Evolutionary conservation across 2,797 vertebrate species (phyloP).

Genomic region (Adrianichthys oophorus): DNA sequence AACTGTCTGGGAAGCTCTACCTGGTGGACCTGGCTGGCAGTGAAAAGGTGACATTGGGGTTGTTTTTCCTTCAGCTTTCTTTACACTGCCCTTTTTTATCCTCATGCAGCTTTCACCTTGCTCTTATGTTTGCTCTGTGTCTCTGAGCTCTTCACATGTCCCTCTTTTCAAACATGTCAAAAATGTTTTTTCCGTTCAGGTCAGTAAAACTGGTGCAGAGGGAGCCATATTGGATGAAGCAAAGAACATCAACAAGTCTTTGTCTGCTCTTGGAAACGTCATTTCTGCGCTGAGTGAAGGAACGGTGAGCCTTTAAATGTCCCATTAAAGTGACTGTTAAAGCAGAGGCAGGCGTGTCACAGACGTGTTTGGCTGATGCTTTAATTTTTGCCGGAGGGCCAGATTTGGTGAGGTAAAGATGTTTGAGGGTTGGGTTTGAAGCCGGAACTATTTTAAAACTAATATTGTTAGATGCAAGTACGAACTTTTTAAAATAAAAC

Average conservation of each 20-base stretch:
- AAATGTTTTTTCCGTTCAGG: slow-evolving; percentile 65
- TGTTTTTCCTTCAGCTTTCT: not conserved
- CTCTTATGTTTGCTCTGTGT: not conserved
- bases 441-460: too few species aligned
- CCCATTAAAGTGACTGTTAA: not conserved
- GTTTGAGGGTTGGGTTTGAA: too few species aligned
- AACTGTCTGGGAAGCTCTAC: slow-evolving; percentile 94
- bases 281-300: slow-evolving; percentile 94
- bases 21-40: slow-evolving; percentile 95
- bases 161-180: too few species aligned
- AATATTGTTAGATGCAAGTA: too few species aligned
- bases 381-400: too few species aligned
- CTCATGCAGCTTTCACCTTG: too few species aligned
- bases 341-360: not conserved
- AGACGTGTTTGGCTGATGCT: too few species aligned
- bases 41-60: slow-evolving; percentile 83
- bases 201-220: slow-evolving; percentile 96
- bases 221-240: slow-evolving; percentile 93
- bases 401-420: too few species aligned
- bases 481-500: too few species aligned
- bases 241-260: slow-evolving; percentile 97
- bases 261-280: slow-evolving; percentile 93
- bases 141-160: not conserved
- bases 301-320: slow-evolving; percentile 74
- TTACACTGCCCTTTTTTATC: not conserved